Evolutionary conservation across 2,797 vertebrate species (phyloP).

Genomic region (Eupleurogrammus muticus): DNA sequence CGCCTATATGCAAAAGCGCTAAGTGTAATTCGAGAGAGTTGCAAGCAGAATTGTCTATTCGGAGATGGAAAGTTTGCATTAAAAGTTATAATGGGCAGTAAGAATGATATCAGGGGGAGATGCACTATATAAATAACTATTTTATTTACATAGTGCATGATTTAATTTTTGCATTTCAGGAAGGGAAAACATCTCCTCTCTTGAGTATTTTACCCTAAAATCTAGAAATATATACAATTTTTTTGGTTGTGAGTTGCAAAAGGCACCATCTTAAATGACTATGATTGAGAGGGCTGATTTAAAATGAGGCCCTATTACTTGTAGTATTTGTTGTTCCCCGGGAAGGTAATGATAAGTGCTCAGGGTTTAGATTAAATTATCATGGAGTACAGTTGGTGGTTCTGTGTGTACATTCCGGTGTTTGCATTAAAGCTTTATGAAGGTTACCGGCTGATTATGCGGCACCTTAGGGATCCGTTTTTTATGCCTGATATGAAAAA

Average conservation of each 20-base stretch:
- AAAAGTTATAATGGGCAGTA: neutral
- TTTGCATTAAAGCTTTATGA: constrained; percentile 64
- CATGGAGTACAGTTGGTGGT: constrained; percentile 6
- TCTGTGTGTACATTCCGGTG: constrained; percentile 30
- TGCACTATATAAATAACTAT: neutral
- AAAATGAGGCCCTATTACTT: constrained; percentile 36
- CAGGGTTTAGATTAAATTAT: constrained; percentile 51
- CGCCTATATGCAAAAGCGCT: constrained; percentile 1
- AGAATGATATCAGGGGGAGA: constrained; percentile 2
- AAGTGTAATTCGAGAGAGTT: constrained; percentile 12
- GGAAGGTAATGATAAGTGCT: constrained; percentile 43
- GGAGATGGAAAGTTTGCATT: constrained; percentile 10
- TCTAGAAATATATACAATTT: neutral
- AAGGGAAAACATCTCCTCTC: constrained; percentile 1
- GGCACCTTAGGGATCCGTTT: constrained; percentile 41
- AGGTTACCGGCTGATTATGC: constrained; percentile 64
- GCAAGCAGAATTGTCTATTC: neutral
- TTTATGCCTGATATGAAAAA: constrained; percentile 49
- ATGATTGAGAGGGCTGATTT: constrained; percentile 19
- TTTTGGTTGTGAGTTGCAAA: constrained; percentile 19
- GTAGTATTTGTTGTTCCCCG: constrained; percentile 44
- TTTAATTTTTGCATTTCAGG: constrained; percentile 17
- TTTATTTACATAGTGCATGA: neutral
- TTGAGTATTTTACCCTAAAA: neutral
- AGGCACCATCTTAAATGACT: constrained; percentile 32